Evolutionary conservation across 2,113 vertebrate species (phyloP), one percentile per base, ranked within the genome.

Genomic region (Phrynocephalus versicolor): DNA sequence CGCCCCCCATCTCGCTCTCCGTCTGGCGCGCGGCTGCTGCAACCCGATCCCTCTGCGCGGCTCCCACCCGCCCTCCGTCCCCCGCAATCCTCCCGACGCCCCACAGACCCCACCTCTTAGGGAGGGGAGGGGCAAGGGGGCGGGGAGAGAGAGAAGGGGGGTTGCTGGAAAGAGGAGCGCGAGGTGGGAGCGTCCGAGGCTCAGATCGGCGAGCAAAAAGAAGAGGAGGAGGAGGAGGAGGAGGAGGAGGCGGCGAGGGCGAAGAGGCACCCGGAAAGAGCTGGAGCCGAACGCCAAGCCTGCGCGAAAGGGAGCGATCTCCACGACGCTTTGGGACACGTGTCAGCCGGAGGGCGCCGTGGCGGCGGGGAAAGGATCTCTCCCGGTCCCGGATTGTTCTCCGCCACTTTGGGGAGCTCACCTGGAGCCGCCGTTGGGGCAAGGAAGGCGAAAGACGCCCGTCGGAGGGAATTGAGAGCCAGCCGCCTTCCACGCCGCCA

Each of bases 171-270:
- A 65, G 16, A 79, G 39, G 72, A 76, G 74, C 41, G 73, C 67
- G 89, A 82, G 0, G 91, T 86, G 91, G 87, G 86, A 88, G n/a
- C 88, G 37, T 45, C 37, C 25, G 71, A 85, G 21, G 39, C 39
- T 3, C 71, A 45, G 23, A 33, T 19, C 55, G 39, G 72, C 13
- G 16, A 41, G 57, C n/a, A n/a, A n/a, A n/a, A n/a, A n/a, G n/a
- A n/a, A n/a, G n/a, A n/a, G n/a, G n/a, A n/a, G n/a, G n/a, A n/a
- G 35, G 37, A 64, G 13, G 25, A 12, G 19, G 2, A 12, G n/a
- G 15, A 45, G 2, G 30, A 35, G 35, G 3, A 10, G 23, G 39
- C 3, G 33, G 30, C 5, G 67, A 35, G 2, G 70, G 33, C 16
- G 18, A 71, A 16, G 19, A 60, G 58, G 1, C 58, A 19, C 4